Conservation (phyloP, 2,888 invertebrate species). For the Cheilosia vernalis region DNA sequence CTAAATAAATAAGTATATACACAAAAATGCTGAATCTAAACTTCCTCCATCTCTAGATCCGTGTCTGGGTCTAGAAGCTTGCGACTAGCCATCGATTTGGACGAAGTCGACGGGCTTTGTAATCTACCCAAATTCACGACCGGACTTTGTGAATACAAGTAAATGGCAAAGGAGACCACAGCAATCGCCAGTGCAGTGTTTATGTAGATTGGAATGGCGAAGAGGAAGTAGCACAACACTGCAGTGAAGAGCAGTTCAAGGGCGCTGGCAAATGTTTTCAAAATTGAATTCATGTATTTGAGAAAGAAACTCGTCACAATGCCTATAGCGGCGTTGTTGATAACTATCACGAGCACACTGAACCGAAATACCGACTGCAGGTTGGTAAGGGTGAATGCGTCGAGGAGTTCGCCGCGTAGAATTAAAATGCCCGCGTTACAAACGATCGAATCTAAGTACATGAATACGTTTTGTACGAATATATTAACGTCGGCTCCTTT, state of each 20-base stretch:
- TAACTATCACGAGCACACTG: constrained; percentile 91
- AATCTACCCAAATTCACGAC: constrained; percentile 86
- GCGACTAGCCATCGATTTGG: constrained; percentile 74
- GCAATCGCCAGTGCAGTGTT: constrained; percentile 92
- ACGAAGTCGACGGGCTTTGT: constrained; percentile 65
- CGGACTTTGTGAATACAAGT: constrained; percentile 95
- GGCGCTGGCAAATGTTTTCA: constrained; percentile 98
- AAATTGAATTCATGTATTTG: constrained; percentile 95
- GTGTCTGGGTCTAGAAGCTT: constrained; percentile 80
- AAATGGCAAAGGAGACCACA: constrained; percentile 92
- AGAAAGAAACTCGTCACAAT: constrained; percentile 97
- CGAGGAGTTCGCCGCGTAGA: constrained; percentile 86
- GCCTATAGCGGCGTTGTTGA: constrained; percentile 95
- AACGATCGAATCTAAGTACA: constrained; percentile 97
- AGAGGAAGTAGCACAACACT: constrained; percentile 92
- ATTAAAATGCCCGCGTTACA: constrained; percentile 91
- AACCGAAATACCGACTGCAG: constrained; percentile 86
- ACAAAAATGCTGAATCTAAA: constrained; percentile 75
- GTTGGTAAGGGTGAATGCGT: constrained; percentile 86
- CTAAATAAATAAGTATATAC: constrained; percentile 48
- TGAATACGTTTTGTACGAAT: constrained; percentile 96
- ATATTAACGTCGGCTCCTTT: constrained; percentile 93
- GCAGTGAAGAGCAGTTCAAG: constrained; percentile 96
- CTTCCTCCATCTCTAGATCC: constrained; percentile 81
- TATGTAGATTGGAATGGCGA: constrained; percentile 92